phyloP scores from a whole-genome alignment of 2,113 vertebrate species.

The Chinchilla lanigera region DNA sequence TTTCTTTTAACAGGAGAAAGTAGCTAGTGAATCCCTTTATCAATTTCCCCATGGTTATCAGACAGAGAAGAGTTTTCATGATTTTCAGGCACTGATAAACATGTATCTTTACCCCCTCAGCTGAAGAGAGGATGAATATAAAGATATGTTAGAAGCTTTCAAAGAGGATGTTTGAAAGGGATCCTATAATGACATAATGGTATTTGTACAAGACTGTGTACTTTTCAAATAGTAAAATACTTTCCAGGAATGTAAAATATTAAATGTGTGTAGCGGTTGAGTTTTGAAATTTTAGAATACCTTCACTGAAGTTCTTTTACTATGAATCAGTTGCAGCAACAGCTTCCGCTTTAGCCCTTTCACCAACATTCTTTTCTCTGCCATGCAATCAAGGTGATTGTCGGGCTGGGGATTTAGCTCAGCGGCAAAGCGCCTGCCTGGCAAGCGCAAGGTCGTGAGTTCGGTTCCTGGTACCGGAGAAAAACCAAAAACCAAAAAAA shows the following conservation, averaged over 20 bases:
- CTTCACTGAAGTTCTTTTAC: not conserved
- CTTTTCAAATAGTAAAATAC: not conserved
- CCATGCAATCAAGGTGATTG: not conserved
- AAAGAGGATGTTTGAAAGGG: not conserved
- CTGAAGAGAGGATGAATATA: not conserved
- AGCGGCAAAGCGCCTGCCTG: no score
- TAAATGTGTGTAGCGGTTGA: not conserved
- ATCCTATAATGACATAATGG: not conserved
- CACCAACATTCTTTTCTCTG: not conserved
- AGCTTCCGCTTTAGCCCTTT: not conserved
- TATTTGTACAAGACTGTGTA: not conserved
- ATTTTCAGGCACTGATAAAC: not conserved
- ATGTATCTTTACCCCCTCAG: fast-evolving
- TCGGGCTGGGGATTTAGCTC: no score
- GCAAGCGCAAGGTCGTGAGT: no score
- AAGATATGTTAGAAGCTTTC: not conserved
- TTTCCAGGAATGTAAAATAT: not conserved
- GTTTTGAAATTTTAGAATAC: not conserved
- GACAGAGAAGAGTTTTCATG: not conserved
- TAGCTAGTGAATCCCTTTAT: not conserved
- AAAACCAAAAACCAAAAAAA: no score
- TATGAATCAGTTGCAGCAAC: not conserved
- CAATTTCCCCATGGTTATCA: not conserved
- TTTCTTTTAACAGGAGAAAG: not conserved
- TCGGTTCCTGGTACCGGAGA: no score